Percentiles rank a stretch among this genome's conserved stretches.
Conservation (phyloP, 2,888 invertebrate genomes). For the Lochmaea capreae region DNA sequence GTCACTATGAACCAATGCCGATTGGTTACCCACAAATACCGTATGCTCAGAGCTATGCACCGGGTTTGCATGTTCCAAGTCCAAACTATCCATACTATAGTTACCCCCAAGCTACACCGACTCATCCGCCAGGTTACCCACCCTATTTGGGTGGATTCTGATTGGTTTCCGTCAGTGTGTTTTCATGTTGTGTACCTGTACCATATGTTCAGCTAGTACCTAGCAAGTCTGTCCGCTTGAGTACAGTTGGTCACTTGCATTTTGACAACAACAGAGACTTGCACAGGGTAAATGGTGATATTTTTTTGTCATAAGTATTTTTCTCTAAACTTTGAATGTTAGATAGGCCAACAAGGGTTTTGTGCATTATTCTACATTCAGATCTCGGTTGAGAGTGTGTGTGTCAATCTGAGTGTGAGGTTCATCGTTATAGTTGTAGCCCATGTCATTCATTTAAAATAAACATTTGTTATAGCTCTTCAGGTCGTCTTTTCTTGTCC, state of each 20-base stretch:
- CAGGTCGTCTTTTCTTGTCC: conserved; percentile 61
- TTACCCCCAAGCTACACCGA: conserved; percentile 63
- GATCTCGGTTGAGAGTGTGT: conserved; percentile 63
- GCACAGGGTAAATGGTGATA: conserved; percentile 69
- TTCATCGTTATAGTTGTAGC: conserved; percentile 63
- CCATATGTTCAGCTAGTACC: conserved; percentile 68
- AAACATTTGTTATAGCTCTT: conserved; percentile 65
- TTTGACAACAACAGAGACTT: conserved; percentile 67
- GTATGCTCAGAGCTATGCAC: conserved; percentile 64
- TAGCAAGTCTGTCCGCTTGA: conserved; percentile 67
- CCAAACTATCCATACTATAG: conserved; percentile 75
- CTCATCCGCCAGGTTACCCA: conserved; percentile 65
- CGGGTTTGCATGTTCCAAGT: conserved; percentile 75
- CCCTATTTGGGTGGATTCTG: conserved; percentile 66
- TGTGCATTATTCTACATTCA: conserved; percentile 66
- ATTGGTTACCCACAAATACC: conserved; percentile 63
- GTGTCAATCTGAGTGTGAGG: conserved; percentile 60
- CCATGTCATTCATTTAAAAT: conserved; percentile 64
- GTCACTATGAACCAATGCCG: conserved; percentile 66
- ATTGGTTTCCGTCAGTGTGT: conserved; percentile 67
- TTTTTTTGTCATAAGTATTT: conserved; percentile 68
- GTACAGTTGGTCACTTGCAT: conserved; percentile 67
- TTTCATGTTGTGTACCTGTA: conserved; percentile 68
- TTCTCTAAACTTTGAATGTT: conserved; percentile 68
- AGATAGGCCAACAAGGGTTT: conserved; percentile 66